Base-by-base conservation (phyloP, 2,113 vertebrate species). In the Nanger granti region DNA sequence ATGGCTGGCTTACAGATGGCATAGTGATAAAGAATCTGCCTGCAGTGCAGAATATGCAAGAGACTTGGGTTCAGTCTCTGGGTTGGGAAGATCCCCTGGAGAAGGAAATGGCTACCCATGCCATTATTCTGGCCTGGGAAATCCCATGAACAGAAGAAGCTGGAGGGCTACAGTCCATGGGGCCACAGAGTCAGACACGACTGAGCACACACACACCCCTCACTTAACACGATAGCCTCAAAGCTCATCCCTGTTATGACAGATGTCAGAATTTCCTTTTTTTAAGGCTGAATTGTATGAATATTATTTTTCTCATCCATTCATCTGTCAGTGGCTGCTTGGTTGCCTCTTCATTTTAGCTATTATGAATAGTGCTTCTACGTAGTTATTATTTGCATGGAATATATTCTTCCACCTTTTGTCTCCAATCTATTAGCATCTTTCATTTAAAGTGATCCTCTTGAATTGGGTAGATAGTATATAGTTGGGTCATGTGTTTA, bases 31-130 rank as follows among this genome's bases (percentile, higher is more conserved):
- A 41, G 10, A 76, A 41, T 76, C 69, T 41, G 69, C 69, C n/a
- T 76, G 69, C n/a, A 41, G 7, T 41, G 20, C n/a, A 76, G 69
- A 37, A 41, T 76, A 41, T 41, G 10, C n/a, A 73, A 41, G n/a
- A 24, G n/a, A 73, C n/a, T 41, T 2, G 0, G 9, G n/a, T 24
- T 41, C 22, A 41, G 0, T 41, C 20, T 73, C 20, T 24, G n/a
- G 10, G 10, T 73, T 24, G 69, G n/a, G 20, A 73, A 73, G 69
- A 73, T 41, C n/a, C 20, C 69, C n/a, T 73, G n/a, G 20, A 24
- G 69, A 73, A 73, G n/a, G 69, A 41, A 2, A 41, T 73, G 69
- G 69, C 69, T 41, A 12, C 69, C 69, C 10, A 73, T 5, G 1
- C n/a, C 69, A 41, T 41, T 73, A 73, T 37, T 41, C n/a, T 76